Evolutionary conservation across 2,888 invertebrate genomes (phyloP), one percentile per base, ranked within the genome.

Genomic region (Myathropa florea): DNA sequence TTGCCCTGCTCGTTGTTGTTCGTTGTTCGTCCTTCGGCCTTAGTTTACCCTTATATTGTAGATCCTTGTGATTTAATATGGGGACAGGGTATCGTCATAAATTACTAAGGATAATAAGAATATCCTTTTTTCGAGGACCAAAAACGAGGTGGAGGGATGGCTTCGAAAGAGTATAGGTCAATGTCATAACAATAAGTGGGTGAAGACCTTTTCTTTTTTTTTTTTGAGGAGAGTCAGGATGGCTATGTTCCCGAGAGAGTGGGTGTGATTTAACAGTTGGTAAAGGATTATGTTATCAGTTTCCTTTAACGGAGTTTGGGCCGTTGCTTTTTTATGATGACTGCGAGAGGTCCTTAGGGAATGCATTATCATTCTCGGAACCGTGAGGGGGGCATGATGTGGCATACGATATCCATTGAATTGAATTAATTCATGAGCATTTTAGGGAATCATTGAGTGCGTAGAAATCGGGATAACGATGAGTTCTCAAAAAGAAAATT

Each of bases 81-180:
- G 71, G 36, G 28, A 28, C 10, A 33, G 46, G 53, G 18, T 57
- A 30, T 57, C 71, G 33, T 71, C 57, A 71, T 71, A 78, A 78
- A 78, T 78, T 71, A 71, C 64, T 70, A 63, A 57, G 57, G 71
- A 59, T 78, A 64, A 71, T 78, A 78, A 46, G 78, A 78, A 64
- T 33, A n/a, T 70, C 64, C 71, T 78, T 78, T 59, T 59, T 33
- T 33, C 18, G 24, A 23, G 30, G 39, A 26, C 21, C 21, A 39
- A 46, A 18, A n/a, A n/a, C n/a, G n/a, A n/a, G n/a, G n/a, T n/a
- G n/a, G n/a, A n/a, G 18, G 18, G 46, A 46, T 57, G 26, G 4
- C 39, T 65, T 57, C 26, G 6, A 78, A 57, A 57, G 18, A 57
- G 39, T 39, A 63, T 10, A 64, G 78, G 63, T 78, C 78, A 71